phyloP scores from a whole-genome alignment of 1,140 invertebrate genomes.

The Hyles euphorbiae region DNA sequence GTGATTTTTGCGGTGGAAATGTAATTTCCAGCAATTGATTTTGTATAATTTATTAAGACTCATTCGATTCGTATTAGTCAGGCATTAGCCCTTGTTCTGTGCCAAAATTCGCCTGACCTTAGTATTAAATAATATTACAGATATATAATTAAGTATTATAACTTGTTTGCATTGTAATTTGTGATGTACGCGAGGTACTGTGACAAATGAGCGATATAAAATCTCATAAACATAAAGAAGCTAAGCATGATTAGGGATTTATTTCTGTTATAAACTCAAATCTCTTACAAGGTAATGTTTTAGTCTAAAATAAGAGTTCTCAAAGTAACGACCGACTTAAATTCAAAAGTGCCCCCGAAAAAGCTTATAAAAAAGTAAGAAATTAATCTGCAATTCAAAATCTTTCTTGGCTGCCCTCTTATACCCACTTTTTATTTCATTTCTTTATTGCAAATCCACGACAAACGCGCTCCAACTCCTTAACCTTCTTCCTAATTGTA shows the following conservation, averaged over 20 bases:
- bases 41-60: too few relatives aligned
- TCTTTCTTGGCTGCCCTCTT: constrained; percentile 28
- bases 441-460: constrained; percentile 22
- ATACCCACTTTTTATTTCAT: constrained; percentile 22
- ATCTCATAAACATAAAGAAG: too few relatives aligned
- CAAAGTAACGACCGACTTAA: constrained; percentile 33
- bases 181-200: too few relatives aligned
- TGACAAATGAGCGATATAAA: too few relatives aligned
- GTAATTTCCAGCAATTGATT: too few relatives aligned
- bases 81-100: too few relatives aligned
- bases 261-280: constrained; percentile 6
- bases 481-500: constrained; percentile 19
- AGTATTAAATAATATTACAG: too few relatives aligned
- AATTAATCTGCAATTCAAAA: constrained; percentile 51
- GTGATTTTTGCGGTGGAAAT: too few relatives aligned
- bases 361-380: constrained; percentile 48
- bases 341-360: constrained; percentile 37
- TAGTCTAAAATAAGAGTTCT: constrained; percentile 27
- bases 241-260: not conserved
- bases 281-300: constrained; percentile 10
- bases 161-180: too few relatives aligned
- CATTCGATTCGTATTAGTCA: too few relatives aligned
- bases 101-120: too few relatives aligned
- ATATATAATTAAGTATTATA: too few relatives aligned
- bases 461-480: constrained; percentile 20